These are phyloP conservation scores for Tor tambroides DNA, from an alignment of 2,113 vertebrate species.

Conservation along the genomic window DNA sequence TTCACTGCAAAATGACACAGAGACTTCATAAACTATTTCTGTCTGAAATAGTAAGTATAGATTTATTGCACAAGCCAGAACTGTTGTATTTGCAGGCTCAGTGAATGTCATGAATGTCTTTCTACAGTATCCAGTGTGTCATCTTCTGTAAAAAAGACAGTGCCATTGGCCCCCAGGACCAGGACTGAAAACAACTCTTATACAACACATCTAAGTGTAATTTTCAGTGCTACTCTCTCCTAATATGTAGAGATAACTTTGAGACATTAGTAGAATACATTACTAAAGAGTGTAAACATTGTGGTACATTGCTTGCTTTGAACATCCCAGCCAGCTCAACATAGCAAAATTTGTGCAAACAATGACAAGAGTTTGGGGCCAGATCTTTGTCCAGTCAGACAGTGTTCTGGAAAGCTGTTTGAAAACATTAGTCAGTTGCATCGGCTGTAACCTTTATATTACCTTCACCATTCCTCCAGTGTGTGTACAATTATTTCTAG, in stretches of 20 bases:
- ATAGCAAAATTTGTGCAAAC: neutral
- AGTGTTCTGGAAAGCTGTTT: neutral
- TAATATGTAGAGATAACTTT: neutral
- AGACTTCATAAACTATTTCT: neutral
- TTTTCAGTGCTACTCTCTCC: neutral
- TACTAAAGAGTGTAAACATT: neutral
- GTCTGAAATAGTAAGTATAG: neutral
- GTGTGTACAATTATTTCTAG: neutral
- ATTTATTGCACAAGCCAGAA: neutral
- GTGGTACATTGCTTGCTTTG: neutral
- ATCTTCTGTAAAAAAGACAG: neutral
- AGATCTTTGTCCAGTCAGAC: neutral
- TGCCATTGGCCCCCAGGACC: neutral
- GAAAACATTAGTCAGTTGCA: neutral
- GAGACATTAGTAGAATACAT: neutral
- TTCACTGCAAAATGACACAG: neutral
- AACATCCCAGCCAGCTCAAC: neutral
- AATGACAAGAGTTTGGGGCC: neutral
- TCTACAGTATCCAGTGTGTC: neutral
- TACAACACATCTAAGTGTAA: neutral
- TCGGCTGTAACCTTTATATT: neutral
- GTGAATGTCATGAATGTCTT: neutral
- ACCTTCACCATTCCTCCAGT: neutral
- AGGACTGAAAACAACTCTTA: neutral
- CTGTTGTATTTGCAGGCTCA: neutral